phyloP scores from a whole-genome alignment of 1,140 invertebrate species.

The Diabrotica virgifera region DNA sequence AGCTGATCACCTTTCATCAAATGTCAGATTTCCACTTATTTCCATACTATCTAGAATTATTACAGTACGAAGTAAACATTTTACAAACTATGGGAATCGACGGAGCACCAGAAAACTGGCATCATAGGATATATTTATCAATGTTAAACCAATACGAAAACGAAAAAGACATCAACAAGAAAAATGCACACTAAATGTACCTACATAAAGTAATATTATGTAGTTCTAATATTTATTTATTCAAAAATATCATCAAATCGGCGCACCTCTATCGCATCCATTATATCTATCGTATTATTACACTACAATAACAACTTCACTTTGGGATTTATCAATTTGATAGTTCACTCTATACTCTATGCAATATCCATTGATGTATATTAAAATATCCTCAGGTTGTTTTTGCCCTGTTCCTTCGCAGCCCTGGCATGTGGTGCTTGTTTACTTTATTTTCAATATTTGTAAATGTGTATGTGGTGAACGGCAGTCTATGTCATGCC shows the following conservation, averaged over 20 bases:
- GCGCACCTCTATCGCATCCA: not conserved
- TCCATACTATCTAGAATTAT: too few relatives aligned
- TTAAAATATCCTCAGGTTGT: not conserved
- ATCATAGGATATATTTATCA: too few relatives aligned
- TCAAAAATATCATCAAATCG: not conserved
- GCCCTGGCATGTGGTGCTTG: not conserved
- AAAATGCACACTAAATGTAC: too few relatives aligned
- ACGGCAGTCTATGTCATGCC: not conserved
- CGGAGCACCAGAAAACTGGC: too few relatives aligned
- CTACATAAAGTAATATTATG: too few relatives aligned
- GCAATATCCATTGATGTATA: not conserved
- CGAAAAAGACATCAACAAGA: too few relatives aligned
- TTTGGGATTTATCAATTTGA: not conserved
- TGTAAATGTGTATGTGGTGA: not conserved
- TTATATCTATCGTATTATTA: not conserved
- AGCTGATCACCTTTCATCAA: too few relatives aligned
- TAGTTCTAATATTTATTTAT: not conserved
- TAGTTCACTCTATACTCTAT: not conserved
- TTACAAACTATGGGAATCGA: too few relatives aligned
- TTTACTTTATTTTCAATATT: constrained; percentile 3
- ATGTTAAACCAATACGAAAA: too few relatives aligned
- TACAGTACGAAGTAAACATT: too few relatives aligned
- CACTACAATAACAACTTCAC: not conserved
- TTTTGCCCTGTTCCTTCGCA: not conserved
- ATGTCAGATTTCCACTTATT: too few relatives aligned